Percentiles rank a stretch among this genome's conserved stretches.
Conservation (phyloP, 2,888 invertebrate genomes). For the Nomada ruficornis region DNA sequence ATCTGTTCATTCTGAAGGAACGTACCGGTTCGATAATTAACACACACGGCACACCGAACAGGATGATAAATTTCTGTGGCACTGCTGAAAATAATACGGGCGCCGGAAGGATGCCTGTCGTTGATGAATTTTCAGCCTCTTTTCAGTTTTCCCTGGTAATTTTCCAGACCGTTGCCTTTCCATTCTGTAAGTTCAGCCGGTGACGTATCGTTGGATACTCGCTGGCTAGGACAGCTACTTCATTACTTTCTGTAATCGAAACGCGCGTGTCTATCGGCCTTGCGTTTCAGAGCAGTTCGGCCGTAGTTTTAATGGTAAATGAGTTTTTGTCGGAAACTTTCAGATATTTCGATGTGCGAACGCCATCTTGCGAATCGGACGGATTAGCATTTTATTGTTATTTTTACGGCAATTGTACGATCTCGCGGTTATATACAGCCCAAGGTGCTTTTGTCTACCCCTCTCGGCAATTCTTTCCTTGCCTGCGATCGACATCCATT, state of each 20-base stretch:
- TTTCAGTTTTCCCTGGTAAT: constrained; percentile 37
- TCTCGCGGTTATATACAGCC: too few relatives aligned
- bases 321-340: constrained; percentile 1
- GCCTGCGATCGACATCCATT: constrained; percentile 16
- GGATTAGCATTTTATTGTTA: too few relatives aligned
- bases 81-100: neutral
- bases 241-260: constrained; percentile 50
- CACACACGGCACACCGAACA: too few relatives aligned
- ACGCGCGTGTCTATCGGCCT: constrained; percentile 25
- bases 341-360: too few relatives aligned
- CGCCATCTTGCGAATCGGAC: too few relatives aligned
- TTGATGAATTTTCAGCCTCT: neutral
- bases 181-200: constrained; percentile 26
- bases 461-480: neutral
- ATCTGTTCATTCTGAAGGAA: neutral
- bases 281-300: neutral
- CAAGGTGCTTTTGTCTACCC: neutral
- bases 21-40: neutral
- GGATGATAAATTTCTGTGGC: neutral
- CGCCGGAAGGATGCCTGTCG: neutral
- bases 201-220: constrained; percentile 36
- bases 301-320: constrained; percentile 8
- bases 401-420: neutral
- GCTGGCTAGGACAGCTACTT: constrained; percentile 13
- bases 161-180: constrained; percentile 49